A percentile compares a stretch with the other conserved stretches of the same genome.
phyloP scores from a whole-genome alignment of 2,888 invertebrate genomes.

The Apamea crenata region DNA sequence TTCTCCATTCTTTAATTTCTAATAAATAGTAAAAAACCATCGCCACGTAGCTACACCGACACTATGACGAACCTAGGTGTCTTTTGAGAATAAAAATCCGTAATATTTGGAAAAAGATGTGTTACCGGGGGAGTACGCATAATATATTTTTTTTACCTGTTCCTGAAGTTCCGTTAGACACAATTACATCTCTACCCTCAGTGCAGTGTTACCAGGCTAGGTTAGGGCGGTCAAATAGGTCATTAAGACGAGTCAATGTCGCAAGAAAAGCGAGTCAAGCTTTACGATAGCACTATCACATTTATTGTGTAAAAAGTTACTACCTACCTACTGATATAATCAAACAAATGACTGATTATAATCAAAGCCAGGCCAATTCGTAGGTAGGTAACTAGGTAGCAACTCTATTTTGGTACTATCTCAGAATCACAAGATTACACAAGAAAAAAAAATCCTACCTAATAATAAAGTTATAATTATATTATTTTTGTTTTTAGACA shows the following conservation, averaged over 20 bases:
- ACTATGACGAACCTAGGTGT: background rate
- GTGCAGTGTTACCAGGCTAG: background rate
- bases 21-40: background rate
- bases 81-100: background rate
- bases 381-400: background rate
- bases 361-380: background rate
- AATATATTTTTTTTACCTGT: background rate
- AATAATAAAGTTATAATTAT: no score
- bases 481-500: slow-evolving; percentile 29
- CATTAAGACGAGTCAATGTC: slow-evolving; percentile 34
- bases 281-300: slow-evolving; percentile 19
- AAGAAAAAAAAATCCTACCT: background rate
- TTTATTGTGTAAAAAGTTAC: background rate
- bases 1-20: no score
- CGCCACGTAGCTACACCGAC: background rate
- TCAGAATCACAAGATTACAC: background rate
- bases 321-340: slow-evolving; percentile 7
- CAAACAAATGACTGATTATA: background rate
- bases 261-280: background rate
- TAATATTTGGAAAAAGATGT: background rate
- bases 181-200: background rate
- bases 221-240: slow-evolving; percentile 52
- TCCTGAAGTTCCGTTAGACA: background rate
- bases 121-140: background rate
- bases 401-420: background rate